phyloP scores from a whole-genome alignment of 2,888 invertebrate species.

The Drosophila kuntzei region DNA sequence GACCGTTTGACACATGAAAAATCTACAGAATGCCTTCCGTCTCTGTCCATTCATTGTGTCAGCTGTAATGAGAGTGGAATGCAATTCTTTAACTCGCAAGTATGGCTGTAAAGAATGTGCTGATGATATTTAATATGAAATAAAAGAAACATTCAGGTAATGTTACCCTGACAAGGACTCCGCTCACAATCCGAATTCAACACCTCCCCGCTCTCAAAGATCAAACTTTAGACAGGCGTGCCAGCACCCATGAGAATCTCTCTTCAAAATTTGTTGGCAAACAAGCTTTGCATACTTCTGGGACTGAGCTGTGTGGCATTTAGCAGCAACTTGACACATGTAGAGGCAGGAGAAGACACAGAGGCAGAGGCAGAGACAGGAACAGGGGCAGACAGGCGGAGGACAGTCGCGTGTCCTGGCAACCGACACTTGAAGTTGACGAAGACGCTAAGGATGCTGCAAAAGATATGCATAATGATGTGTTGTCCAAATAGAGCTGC shows the following conservation, averaged over 20 bases:
- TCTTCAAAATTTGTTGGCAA: slow-evolving; percentile 33
- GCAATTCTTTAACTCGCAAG: not conserved
- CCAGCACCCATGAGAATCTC: slow-evolving; percentile 12
- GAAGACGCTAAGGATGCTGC: slow-evolving; percentile 28
- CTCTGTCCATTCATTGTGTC: not conserved
- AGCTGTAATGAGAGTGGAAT: not conserved
- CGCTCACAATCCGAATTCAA: slow-evolving; percentile 7
- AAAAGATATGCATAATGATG: slow-evolving; percentile 66
- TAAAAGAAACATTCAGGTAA: not conserved
- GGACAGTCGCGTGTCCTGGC: slow-evolving; percentile 1
- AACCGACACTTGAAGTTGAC: slow-evolving; percentile 55
- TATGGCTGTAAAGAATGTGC: not conserved
- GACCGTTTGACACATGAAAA: slow-evolving; percentile 15
- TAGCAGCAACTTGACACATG: slow-evolving; percentile 56
- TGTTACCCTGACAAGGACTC: not conserved
- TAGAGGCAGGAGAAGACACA: not conserved
- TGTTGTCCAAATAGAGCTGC: slow-evolving; percentile 42
- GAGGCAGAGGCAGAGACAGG: not conserved
- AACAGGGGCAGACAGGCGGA: not conserved
- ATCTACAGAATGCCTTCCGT: slow-evolving; percentile 5
- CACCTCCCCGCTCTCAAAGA: not conserved
- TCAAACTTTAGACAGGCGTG: slow-evolving; percentile 9
- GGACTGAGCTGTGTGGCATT: slow-evolving; percentile 51
- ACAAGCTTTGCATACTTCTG: slow-evolving; percentile 54
- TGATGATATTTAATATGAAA: not conserved